Evolutionary conservation across 2,113 vertebrate genomes (phyloP), one percentile per base, ranked within the genome.

Genomic region (Bombycilla garrulus): DNA sequence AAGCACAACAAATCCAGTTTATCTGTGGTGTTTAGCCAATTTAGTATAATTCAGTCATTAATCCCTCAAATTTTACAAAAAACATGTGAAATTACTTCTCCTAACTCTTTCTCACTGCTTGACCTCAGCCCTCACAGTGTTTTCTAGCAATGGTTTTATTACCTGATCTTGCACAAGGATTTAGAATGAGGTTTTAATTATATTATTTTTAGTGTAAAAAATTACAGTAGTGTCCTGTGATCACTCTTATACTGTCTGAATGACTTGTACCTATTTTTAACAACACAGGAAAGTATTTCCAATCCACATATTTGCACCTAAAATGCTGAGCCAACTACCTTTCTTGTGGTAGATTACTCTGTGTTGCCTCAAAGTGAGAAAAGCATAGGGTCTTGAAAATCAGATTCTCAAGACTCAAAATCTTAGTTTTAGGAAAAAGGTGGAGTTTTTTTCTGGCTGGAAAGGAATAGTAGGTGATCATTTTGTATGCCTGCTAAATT

Each of bases 361-460:
- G 42, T 15, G 13, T 5, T 77, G 16, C 29, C 45, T 24, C 15
- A 16, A 58, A 85, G 9, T 15, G 21, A 80, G 10, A 51, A 45
- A 62, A 45, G 15, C 78, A 22, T 47, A 33, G 3, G 11, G n/a
- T 62, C 33, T 40, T 47, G 29, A 6, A 90, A 83, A 73, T 1
- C 12, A 89, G 17, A 47, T 56, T 17, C 19, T 65, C 61, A 70
- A 33, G 77, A 66, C 10, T 45, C 18, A 69, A 45, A 82, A 77
- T 17, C 29, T 86, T 29, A 33, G 8, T 42, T 66, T 50, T 22
- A 66, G 10, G 5, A 64, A 35, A 48, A 56, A 57, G 17, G 38
- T 26, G 11, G 5, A 0, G 0, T 0, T 9, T 73, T 77, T 84
- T 87, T 44, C 29, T 36, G 38, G 3, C 9, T 69, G 20, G 35